phyloP scores from a whole-genome alignment of 2,797 vertebrate species.

The Ctenosaura bakeri region DNA sequence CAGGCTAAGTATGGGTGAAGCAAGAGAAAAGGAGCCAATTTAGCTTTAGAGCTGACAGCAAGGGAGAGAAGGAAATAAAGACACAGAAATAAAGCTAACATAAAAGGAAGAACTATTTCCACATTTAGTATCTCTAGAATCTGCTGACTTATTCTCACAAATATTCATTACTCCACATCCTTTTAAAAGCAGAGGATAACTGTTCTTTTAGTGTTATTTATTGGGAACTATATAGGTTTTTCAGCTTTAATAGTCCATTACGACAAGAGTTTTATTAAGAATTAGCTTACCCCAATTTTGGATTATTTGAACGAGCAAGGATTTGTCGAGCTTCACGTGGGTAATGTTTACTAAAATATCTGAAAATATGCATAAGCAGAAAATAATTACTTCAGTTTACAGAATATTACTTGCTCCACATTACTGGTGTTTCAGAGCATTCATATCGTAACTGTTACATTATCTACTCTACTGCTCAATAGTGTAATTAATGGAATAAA shows the following conservation, averaged over 20 bases:
- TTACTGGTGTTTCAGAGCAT: background rate
- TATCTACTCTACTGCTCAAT: background rate
- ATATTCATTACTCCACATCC: background rate
- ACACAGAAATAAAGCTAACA: no score
- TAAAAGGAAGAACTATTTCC: background rate
- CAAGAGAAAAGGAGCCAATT: background rate
- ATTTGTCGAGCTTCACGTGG: slow-evolving; percentile 89
- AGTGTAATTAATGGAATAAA: slow-evolving; percentile 6
- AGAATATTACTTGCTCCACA: background rate
- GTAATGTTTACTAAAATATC: slow-evolving; percentile 96
- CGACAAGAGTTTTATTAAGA: background rate
- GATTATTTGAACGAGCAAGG: slow-evolving; percentile 93
- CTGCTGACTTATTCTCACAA: background rate
- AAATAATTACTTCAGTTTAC: slow-evolving; percentile 3
- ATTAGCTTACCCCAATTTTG: slow-evolving; percentile 90
- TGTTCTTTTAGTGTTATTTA: background rate
- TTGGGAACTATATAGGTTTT: background rate
- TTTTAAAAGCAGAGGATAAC: background rate
- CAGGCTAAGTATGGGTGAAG: background rate
- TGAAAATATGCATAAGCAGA: slow-evolving; percentile 67
- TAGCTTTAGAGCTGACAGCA: background rate
- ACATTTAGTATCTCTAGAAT: background rate
- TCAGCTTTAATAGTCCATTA: slow-evolving; percentile 7
- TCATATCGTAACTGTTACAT: background rate
- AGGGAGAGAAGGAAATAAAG: background rate